Percentiles rank a stretch among this genome's conserved stretches.
Evolutionary conservation across 2,888 invertebrate species (phyloP).

Genomic region (Polymixis lichenea): DNA sequence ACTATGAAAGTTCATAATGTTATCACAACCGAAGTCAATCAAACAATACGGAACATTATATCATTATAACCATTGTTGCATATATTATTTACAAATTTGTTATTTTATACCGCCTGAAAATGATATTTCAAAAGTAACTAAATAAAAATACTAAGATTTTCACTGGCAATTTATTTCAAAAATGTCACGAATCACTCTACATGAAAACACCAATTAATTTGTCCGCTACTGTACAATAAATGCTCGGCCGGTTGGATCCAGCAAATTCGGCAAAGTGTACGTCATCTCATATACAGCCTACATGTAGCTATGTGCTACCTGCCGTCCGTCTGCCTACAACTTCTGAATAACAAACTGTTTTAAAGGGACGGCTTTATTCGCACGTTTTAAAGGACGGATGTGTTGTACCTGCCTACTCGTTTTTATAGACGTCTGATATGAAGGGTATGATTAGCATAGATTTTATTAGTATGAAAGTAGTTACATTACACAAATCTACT

Average conservation of each 20-base stretch:
- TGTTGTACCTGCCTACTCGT: slow-evolving; percentile 32
- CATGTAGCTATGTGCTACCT: slow-evolving; percentile 71
- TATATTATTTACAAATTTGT: background rate
- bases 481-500: background rate
- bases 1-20: slow-evolving; percentile 4
- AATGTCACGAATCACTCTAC: background rate
- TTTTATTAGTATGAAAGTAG: background rate
- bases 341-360: slow-evolving; percentile 75
- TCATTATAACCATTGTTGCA: background rate
- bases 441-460: slow-evolving; percentile 17
- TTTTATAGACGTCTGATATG: slow-evolving; percentile 30
- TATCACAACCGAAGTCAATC: slow-evolving; percentile 2
- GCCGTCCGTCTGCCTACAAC: slow-evolving; percentile 69
- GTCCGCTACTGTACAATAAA: slow-evolving; percentile 52
- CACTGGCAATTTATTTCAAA: too few species aligned
- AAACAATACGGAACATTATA: background rate
- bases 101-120: background rate
- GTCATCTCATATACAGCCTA: slow-evolving; percentile 55
- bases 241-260: slow-evolving; percentile 48
- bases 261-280: slow-evolving; percentile 62
- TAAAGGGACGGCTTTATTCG: slow-evolving; percentile 66
- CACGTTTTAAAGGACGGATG: slow-evolving; percentile 63
- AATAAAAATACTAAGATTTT: too few species aligned
- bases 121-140: background rate
- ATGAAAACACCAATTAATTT: slow-evolving; percentile 9